A percentile compares a stretch with the other conserved stretches of the same genome.
These are phyloP conservation scores for Hypselothyrea guttata DNA, from an alignment of 2,888 invertebrate species.

Conservation along the genomic window DNA sequence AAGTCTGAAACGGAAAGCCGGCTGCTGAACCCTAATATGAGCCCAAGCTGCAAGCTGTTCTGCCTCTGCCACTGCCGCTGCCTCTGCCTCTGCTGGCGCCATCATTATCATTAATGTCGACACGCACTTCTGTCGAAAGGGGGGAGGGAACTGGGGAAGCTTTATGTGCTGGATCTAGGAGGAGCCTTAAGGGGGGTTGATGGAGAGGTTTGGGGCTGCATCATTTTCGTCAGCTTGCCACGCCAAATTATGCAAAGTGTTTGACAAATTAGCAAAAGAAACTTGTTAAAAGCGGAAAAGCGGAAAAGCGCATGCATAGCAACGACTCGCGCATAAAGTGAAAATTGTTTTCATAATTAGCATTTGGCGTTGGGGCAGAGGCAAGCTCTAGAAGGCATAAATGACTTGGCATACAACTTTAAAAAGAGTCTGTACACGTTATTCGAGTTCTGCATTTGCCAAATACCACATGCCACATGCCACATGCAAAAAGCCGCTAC, in stretches of 20 bases:
- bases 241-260: conserved; percentile 77
- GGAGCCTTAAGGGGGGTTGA: too few species aligned
- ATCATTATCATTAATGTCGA: conserved; percentile 28
- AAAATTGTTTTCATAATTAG: conserved; percentile 72
- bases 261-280: conserved; percentile 78
- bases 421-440: too few species aligned
- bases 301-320: conserved; percentile 76
- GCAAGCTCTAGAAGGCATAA: neutral
- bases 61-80: neutral
- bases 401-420: neutral
- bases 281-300: conserved; percentile 71
- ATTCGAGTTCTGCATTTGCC: too few species aligned
- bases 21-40: neutral
- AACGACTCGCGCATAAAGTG: conserved; percentile 61
- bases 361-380: conserved; percentile 42
- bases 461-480: neutral
- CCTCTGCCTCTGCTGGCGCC: neutral
- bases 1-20: too few species aligned
- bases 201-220: too few species aligned
- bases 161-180: neutral
- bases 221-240: conserved; percentile 41
- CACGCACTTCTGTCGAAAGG: conserved; percentile 12
- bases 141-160: conserved; percentile 1
- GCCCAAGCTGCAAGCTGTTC: neutral
- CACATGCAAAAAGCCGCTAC: conserved; percentile 2